These are phyloP conservation scores for Girardia tigrina DNA, from an alignment of 2,888 invertebrate species.

Conservation along the genomic window DNA sequence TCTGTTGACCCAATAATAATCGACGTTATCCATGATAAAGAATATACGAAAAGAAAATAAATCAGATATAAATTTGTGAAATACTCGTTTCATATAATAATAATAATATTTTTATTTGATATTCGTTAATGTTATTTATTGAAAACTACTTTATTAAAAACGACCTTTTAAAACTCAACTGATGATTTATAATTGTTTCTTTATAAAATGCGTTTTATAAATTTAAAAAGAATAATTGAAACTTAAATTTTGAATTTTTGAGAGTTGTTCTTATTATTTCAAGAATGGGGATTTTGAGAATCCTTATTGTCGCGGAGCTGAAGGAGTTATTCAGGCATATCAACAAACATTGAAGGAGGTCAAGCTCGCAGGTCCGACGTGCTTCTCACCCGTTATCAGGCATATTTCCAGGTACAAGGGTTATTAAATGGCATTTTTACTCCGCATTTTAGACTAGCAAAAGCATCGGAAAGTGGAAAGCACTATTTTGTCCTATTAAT, in stretches of 20 bases:
- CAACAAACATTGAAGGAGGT: constrained; percentile 43
- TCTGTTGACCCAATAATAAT: too few relatives aligned
- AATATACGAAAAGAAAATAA: too few relatives aligned
- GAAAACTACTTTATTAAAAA: too few relatives aligned
- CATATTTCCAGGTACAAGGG: constrained; percentile 47
- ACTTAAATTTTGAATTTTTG: too few relatives aligned
- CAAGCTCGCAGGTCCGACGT: constrained; percentile 48
- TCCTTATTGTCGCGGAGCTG: constrained; percentile 51
- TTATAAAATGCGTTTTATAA: not conserved
- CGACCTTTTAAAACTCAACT: not conserved
- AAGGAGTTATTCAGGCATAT: constrained; percentile 46
- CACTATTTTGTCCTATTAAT: constrained; percentile 37
- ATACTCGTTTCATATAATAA: too few relatives aligned
- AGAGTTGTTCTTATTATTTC: constrained; percentile 37
- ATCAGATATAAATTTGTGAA: too few relatives aligned
- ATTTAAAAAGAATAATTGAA: constrained; percentile 32
- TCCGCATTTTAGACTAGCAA: constrained; percentile 34
- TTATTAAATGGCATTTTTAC: too few relatives aligned
- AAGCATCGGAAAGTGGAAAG: constrained; percentile 34
- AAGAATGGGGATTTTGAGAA: constrained; percentile 54
- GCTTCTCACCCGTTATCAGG: constrained; percentile 48
- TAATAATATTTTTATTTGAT: too few relatives aligned
- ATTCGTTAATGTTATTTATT: too few relatives aligned
- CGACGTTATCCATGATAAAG: too few relatives aligned
- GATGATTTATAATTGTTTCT: not conserved